Base-by-base conservation (phyloP, 1,140 invertebrate genomes). In the Diachasma alloeum region DNA sequence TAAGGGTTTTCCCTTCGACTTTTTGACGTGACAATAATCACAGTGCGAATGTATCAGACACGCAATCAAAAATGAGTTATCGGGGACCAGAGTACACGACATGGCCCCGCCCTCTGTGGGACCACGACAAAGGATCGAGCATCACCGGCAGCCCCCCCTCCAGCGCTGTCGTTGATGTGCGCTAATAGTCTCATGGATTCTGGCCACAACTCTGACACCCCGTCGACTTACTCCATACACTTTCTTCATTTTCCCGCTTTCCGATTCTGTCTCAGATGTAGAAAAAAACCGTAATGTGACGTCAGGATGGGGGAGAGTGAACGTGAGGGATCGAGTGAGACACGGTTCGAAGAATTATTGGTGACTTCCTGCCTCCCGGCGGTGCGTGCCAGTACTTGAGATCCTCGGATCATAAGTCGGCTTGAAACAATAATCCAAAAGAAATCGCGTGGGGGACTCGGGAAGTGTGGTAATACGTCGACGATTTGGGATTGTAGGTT, bases 61-160 rank as follows among this genome's bases (percentile, higher is more conserved):
- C 87, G 87, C 83, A 87, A 89, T 89, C 88, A 88, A 84, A 87
- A 87, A 87, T 89, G 86, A 89, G 88, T 89, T 88, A 89, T 87
- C 82, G 84, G 76, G 75, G 85, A 85, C 85, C 82, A 85, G 86
- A 17, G 84, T 83, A 74, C 74, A 69, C 83, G 83, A 80, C 84
- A 82, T 81, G 81, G 82, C 72, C 83, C 81, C 80, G 83, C 82
- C 81, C 77, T 59, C 68, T 81, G 63, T 72, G 63, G 59, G 59
- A 15, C 17, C 76, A 81, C 82, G 86, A 89, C 87, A 89, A 89
- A 85, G 83, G 84, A n/a, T 76, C 80, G 68, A 83, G 83, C 87
- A 88, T 90, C 88, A 90, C 79, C 78, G 86, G 81, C 88, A 88
- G 87, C 81, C 83, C 80, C 78, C 76, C 44, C 13, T 42, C 13